Evolutionary conservation across 2,113 vertebrate genomes (phyloP).

Genomic region (Pomatostomus ruficeps): DNA sequence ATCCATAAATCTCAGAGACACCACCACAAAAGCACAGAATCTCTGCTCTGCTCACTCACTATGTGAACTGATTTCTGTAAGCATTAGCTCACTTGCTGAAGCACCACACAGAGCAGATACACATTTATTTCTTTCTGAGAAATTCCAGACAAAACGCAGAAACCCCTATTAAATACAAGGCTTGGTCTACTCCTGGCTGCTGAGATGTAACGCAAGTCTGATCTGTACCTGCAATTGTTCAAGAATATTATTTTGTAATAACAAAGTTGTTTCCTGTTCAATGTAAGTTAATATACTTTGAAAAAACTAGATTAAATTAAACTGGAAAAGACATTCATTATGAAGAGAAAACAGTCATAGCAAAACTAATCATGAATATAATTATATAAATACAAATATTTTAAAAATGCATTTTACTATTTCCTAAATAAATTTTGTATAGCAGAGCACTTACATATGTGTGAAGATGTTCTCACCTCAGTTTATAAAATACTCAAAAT

Average conservation of each 20-base stretch:
- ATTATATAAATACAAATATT: not conserved
- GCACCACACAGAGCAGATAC: not conserved
- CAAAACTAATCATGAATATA: not conserved
- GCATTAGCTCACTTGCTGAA: not conserved
- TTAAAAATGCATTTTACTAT: not conserved
- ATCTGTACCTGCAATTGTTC: not conserved
- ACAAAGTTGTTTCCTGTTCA: not conserved
- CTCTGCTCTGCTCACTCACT: not conserved
- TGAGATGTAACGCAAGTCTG: not conserved
- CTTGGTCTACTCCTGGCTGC: not conserved
- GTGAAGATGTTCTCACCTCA: not conserved
- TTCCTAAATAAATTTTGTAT: not conserved
- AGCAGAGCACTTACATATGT: not conserved
- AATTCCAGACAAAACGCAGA: not conserved
- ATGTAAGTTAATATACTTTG: not conserved
- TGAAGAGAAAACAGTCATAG: not conserved
- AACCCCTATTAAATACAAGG: not conserved
- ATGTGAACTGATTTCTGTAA: not conserved
- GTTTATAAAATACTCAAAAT: not conserved
- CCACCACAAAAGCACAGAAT: not conserved
- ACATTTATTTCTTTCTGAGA: not conserved
- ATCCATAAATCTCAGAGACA: not conserved
- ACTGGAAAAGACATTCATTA: not conserved
- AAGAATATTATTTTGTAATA: not conserved
- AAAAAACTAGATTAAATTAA: not conserved